Conservation (phyloP, 2,113 vertebrate species). For the Hemibagrus wyckioides region DNA sequence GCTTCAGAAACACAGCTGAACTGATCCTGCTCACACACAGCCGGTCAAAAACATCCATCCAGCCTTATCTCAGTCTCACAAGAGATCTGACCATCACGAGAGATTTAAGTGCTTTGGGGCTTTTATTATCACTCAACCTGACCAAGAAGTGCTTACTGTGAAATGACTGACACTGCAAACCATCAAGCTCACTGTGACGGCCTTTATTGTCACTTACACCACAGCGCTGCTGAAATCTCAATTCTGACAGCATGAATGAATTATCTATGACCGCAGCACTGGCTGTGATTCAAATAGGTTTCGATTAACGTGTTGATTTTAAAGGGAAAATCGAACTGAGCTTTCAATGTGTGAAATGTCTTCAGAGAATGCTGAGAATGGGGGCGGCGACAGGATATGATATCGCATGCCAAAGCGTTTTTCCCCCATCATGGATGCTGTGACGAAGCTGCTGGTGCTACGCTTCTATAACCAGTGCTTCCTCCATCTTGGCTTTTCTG, state of each 20-base stretch:
- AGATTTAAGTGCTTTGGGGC: not conserved
- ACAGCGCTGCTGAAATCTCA: not conserved
- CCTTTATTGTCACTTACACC: not conserved
- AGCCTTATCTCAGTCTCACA: not conserved
- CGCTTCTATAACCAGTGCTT: too few species aligned
- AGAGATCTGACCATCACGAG: not conserved
- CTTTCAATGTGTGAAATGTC: too few species aligned
- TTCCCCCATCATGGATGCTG: too few species aligned
- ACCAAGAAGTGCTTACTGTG: not conserved
- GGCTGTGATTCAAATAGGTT: not conserved
- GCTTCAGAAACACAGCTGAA: not conserved
- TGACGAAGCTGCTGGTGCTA: too few species aligned
- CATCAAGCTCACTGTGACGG: not conserved
- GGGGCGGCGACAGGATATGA: too few species aligned
- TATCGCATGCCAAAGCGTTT: too few species aligned
- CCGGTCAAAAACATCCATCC: conserved; percentile 37
- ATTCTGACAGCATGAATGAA: not conserved
- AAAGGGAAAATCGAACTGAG: too few species aligned
- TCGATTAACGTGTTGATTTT: not conserved
- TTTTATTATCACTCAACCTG: not conserved
- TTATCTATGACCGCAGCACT: not conserved
- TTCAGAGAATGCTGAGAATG: too few species aligned
- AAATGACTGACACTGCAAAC: not conserved
- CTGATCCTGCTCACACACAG: not conserved
- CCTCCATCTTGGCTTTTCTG: too few species aligned